Percentiles rank a stretch among this genome's conserved stretches.
Evolutionary conservation across 2,888 invertebrate genomes (phyloP).

Genomic region (Bedellia somnulentella): DNA sequence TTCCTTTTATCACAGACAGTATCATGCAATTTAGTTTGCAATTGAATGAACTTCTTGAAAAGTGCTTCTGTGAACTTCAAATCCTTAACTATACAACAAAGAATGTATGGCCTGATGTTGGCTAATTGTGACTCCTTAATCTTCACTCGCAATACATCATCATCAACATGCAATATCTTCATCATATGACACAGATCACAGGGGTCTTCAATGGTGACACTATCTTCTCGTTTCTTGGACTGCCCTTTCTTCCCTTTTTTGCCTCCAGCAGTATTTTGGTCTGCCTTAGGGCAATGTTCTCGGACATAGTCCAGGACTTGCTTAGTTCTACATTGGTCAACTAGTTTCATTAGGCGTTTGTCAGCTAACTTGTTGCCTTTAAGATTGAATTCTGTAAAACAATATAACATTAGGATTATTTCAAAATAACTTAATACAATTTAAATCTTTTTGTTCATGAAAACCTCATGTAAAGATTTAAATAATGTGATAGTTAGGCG

Average conservation of each 20-base stretch:
- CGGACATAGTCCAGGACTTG: slow-evolving; percentile 76
- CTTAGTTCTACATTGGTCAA: slow-evolving; percentile 74
- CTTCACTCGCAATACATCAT: slow-evolving; percentile 48
- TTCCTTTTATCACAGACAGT: slow-evolving; percentile 77
- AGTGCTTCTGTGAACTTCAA: slow-evolving; percentile 62
- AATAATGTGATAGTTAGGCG: too few species aligned
- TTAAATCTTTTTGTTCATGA: too few species aligned
- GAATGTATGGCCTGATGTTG: slow-evolving; percentile 68
- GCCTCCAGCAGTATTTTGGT: slow-evolving; percentile 22
- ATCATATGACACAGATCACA: slow-evolving; percentile 34
- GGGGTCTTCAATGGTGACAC: slow-evolving; percentile 21
- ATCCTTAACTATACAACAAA: slow-evolving; percentile 71
- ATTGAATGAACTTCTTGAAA: slow-evolving; percentile 77
- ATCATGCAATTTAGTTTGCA: slow-evolving; percentile 78
- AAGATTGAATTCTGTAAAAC: slow-evolving; percentile 65
- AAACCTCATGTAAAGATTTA: too few species aligned
- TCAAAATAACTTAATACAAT: too few species aligned
- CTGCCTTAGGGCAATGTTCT: slow-evolving; percentile 61
- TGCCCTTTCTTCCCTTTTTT: slow-evolving; percentile 31
- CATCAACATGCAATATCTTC: slow-evolving; percentile 48
- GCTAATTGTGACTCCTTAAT: slow-evolving; percentile 60
- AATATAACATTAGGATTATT: neutral
- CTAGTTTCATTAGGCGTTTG: slow-evolving; percentile 71
- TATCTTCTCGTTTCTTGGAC: slow-evolving; percentile 34
- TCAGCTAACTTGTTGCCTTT: slow-evolving; percentile 75